Base-by-base conservation (phyloP, 2,113 vertebrate genomes). In the Rhadina sibilatrix region DNA sequence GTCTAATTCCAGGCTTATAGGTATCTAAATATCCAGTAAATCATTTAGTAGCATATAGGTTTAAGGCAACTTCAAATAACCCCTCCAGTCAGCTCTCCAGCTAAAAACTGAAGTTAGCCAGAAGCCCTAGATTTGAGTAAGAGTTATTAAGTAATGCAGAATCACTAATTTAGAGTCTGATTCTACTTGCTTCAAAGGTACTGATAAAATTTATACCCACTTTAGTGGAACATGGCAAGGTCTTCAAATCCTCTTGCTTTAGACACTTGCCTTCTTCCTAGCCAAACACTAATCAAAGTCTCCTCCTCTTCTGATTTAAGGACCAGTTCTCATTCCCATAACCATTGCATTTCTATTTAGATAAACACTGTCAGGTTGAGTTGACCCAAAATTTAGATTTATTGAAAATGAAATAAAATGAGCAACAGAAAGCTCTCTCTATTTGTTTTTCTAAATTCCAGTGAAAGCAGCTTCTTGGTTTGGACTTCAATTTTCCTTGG, bases 1-100 rank as follows among this genome's bases (percentile, higher is more conserved):
- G 92, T 92, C 86, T 96, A 96, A 96, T 94, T 96, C 96, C 80
- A 94, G 96, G 93, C 95, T 97, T 97, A 97, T 96, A 93, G 88
- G 94, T 87, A 89, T 92, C 93, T 96, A 89, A 92, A 95, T 83
- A 96, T 50, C 72, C 92, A 94, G 94, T 93, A 96, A 96, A 97
- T 95, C 93, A 96, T 97, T 94, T 82, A 96, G 90, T 53, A 90
- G 88, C 60, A 79, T 75, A 96, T 87, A 89, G 86, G 86, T 96
- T 95, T 96, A 92, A 90, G 80, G 80, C 88, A 96, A 96, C 88
- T 93, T 86, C 86, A 95, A 95, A 96, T 90, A 95, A 90, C 72
- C 83, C 92, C 90, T 93, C 76, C 65, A 83, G 93, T 86, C 81
- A 89, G 79, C 20, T 94, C 47, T 95, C 60, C 86, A 83, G 89